phyloP scores from a whole-genome alignment of 2,113 vertebrate species.

The Pseudorectes ferrugineus region DNA sequence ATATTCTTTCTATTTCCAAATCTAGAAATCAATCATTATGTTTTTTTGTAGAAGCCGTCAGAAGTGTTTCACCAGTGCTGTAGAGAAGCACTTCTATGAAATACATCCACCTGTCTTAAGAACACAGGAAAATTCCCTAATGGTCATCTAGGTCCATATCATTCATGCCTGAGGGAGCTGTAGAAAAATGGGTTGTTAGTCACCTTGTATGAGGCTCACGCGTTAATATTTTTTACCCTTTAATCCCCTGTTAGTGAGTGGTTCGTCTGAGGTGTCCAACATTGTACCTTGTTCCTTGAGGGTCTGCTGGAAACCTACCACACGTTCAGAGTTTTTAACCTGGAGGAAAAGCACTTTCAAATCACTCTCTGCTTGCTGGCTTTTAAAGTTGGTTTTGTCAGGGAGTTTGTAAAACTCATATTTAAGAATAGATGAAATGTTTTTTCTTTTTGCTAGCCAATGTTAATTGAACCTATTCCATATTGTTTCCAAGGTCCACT shows the following conservation, averaged over 20 bases:
- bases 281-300: neutral
- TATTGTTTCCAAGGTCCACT: neutral
- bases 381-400: neutral
- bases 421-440: neutral
- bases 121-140: neutral
- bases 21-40: neutral
- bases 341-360: neutral
- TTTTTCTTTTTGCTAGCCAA: neutral
- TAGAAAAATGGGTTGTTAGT: neutral
- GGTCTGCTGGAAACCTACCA: neutral
- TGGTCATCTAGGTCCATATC: neutral
- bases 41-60: neutral
- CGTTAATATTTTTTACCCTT: neutral
- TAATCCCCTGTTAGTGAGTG: neutral
- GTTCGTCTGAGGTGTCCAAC: neutral
- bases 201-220: accelerated
- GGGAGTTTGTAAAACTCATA: neutral
- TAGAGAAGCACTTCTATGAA: neutral
- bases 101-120: too few species aligned
- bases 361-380: neutral
- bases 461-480: neutral
- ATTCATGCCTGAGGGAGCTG: neutral
- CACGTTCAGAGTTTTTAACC: accelerated
- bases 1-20: neutral
- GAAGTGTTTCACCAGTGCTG: neutral